phyloP scores from a whole-genome alignment of 2,888 invertebrate species.

The Conchocele bisecta region DNA sequence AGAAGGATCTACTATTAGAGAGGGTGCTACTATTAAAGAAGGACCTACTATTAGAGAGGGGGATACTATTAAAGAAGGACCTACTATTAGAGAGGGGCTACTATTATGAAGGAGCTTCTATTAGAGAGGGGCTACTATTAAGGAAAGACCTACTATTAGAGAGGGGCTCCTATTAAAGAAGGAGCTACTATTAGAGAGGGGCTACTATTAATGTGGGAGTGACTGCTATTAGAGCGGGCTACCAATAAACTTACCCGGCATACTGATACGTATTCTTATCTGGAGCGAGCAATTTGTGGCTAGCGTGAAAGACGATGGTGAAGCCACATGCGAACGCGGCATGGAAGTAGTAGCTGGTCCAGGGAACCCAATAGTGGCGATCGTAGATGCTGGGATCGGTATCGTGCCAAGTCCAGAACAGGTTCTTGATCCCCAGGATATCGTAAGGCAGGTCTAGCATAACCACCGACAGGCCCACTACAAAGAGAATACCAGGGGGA shows the following conservation, averaged over 20 bases:
- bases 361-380: slow-evolving; percentile 92
- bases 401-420: slow-evolving; percentile 93
- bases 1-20: too few relatives aligned
- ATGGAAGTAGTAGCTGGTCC: slow-evolving; percentile 93
- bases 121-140: too few relatives aligned
- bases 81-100: too few relatives aligned
- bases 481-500: slow-evolving; percentile 33
- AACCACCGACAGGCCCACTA: slow-evolving; percentile 88
- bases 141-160: too few relatives aligned
- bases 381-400: slow-evolving; percentile 86
- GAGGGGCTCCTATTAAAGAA: too few relatives aligned
- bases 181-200: too few relatives aligned
- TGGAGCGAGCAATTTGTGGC: slow-evolving; percentile 84
- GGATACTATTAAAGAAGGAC: too few relatives aligned
- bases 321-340: slow-evolving; percentile 89
- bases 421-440: slow-evolving; percentile 89
- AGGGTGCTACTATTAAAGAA: too few relatives aligned
- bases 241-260: slow-evolving; percentile 84
- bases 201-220: too few relatives aligned
- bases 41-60: too few relatives aligned
- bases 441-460: slow-evolving; percentile 91
- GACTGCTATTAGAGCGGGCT: too few relatives aligned
- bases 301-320: slow-evolving; percentile 87
- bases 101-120: too few relatives aligned
- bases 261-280: slow-evolving; percentile 86